Base-by-base conservation (phyloP, 1,140 invertebrate genomes). In the Drosophila varians region DNA sequence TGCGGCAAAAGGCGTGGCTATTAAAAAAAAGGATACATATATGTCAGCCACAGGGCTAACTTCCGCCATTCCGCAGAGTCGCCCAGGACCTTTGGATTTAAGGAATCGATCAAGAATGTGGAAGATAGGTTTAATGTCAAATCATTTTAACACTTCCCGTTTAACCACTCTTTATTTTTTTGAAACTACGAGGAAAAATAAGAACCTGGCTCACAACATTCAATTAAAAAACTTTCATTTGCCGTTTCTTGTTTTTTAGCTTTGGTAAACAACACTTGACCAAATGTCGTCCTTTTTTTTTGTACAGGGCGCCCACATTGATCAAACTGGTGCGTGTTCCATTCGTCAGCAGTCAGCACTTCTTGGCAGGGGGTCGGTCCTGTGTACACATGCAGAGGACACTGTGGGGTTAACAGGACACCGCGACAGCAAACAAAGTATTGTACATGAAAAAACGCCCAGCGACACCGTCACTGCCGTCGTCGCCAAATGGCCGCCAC, bases 141-240 rank as follows among this genome's bases (percentile, higher is more conserved):
- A n/a, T n/a, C n/a, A n/a, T n/a, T n/a, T n/a, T n/a, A n/a, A n/a
- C n/a, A n/a, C n/a, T n/a, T n/a, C n/a, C n/a, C n/a, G n/a, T n/a
- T n/a, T n/a, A n/a, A n/a, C n/a, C n/a, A n/a, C n/a, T n/a, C n/a
- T n/a, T n/a, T n/a, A n/a, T n/a, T n/a, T n/a, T n/a, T n/a, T n/a
- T n/a, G n/a, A n/a, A n/a, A n/a, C n/a, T n/a, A n/a, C n/a, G 21
- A 12, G 3, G 11, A 34, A 12, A 38, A 16, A 14, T 9, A 16
- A 6, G 16, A 38, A 7, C 14, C 12, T 12, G 36, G 0, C 36
- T 38, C 12, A 38, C 36, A 71, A 75, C 66, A 79, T 73, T 72
- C 66, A 76, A 86, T 84, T 84, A 86, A 54, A 60, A 75, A 76
- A 79, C 60, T 86, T 79, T 83, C 62, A 38, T 38, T 38, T 5